A percentile compares a stretch with the other conserved stretches of the same genome.
Conservation (phyloP, 1,140 invertebrate species). For the Vollenhovia emeryi region DNA sequence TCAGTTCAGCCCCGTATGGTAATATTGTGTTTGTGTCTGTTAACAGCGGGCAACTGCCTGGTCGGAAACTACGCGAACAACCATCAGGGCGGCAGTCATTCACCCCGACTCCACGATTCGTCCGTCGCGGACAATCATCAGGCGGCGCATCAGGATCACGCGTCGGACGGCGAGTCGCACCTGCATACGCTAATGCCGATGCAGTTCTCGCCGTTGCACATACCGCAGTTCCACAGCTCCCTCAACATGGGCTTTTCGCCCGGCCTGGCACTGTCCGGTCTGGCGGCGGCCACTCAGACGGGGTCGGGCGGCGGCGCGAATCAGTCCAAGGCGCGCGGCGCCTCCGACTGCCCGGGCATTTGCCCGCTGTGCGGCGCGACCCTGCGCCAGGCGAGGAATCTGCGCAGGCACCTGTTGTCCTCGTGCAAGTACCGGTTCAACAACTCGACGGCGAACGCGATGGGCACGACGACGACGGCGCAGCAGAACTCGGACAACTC, state of each 20-base stretch:
- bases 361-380: constrained; percentile 88
- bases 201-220: constrained; percentile 83
- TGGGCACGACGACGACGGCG: neutral
- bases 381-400: constrained; percentile 87
- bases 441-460: constrained; percentile 54
- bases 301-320: constrained; percentile 47
- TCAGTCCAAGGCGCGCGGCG: constrained; percentile 84
- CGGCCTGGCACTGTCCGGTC: constrained; percentile 64
- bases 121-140: constrained; percentile 69
- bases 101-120: constrained; percentile 71
- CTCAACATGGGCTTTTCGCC: constrained; percentile 70
- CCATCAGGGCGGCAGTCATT: constrained; percentile 67
- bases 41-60: constrained; percentile 76
- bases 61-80: constrained; percentile 75
- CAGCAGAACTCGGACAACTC: constrained; percentile 66
- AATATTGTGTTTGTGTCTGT: constrained; percentile 83
- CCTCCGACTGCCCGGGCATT: constrained; percentile 88
- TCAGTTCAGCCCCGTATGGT: constrained; percentile 83
- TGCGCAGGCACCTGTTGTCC: constrained; percentile 86
- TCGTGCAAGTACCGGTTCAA: constrained; percentile 84
- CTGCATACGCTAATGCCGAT: constrained; percentile 82
- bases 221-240: constrained; percentile 80
- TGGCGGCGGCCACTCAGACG: constrained; percentile 32
- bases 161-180: constrained; percentile 76
- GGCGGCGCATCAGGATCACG: constrained; percentile 70